Evolutionary conservation across 2,797 vertebrate genomes (phyloP).

Genomic region (Triplophysa yarkandensis): DNA sequence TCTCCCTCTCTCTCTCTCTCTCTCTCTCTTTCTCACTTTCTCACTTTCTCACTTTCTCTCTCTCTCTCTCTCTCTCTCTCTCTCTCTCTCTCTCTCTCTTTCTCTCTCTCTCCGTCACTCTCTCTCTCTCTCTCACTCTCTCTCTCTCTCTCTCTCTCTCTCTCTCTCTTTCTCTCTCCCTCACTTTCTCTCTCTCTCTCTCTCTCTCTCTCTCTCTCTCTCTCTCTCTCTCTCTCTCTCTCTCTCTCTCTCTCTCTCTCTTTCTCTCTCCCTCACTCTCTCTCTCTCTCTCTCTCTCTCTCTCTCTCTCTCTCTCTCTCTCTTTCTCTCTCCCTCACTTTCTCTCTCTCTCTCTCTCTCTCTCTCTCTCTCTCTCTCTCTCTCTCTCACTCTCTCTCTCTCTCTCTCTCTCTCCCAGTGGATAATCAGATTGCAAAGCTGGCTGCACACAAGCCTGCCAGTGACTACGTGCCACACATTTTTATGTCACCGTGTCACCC

Average conservation of each 20-base stretch:
- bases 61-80: conserved; percentile 4
- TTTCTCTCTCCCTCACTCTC: background rate
- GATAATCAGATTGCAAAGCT: conserved; percentile 44
- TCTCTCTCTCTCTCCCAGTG: conserved; percentile 10
- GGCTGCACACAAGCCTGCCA: conserved; percentile 36
- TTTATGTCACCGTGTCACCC: conserved; percentile 46
- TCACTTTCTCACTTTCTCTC: no score
- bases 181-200: background rate
- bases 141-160: conserved; percentile 3
- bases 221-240: conserved; percentile 5
- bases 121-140: conserved; percentile 6
- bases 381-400: conserved; percentile 4
- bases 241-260: conserved; percentile 4
- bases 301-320: conserved; percentile 7
- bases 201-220: conserved; percentile 1
- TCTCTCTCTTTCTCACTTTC: background rate
- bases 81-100: background rate
- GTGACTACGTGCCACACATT: conserved; percentile 44
- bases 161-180: background rate
- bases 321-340: background rate
- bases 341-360: conserved; percentile 1
- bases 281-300: conserved; percentile 1
- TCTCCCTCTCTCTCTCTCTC: conserved; percentile 3
- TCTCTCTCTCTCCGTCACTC: background rate
- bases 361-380: background rate